A percentile compares a stretch with the other conserved stretches of the same genome.
These are phyloP conservation scores for Hippocampus kuda DNA, from an alignment of 2,797 vertebrate species.

Conservation along the genomic window DNA sequence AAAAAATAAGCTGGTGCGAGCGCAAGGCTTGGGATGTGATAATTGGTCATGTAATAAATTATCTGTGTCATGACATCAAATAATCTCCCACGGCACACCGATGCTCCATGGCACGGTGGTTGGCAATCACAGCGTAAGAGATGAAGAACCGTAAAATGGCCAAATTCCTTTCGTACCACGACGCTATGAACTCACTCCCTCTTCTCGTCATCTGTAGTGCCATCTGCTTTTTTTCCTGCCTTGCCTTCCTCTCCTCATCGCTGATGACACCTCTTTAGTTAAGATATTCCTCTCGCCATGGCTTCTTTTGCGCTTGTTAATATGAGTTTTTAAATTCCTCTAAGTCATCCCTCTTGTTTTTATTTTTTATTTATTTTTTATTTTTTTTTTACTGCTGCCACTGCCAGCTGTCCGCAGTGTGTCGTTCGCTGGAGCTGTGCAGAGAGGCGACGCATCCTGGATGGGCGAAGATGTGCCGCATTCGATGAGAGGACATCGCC, in stretches of 20 bases:
- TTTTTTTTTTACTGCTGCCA: constrained; percentile 10
- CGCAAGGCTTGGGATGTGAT: no score
- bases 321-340: not conserved
- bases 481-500: constrained; percentile 46
- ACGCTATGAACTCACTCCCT: constrained; percentile 18
- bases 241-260: constrained; percentile 39
- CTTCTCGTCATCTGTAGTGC: constrained; percentile 24
- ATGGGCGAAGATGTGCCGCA: constrained; percentile 64
- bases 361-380: not conserved
- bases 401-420: constrained; percentile 66
- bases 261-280: constrained; percentile 32
- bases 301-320: constrained; percentile 18
- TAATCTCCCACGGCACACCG: no score
- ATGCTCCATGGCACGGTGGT: no score
- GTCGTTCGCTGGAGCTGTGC: constrained; percentile 60
- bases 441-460: constrained; percentile 54
- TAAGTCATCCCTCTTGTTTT: constrained; percentile 23
- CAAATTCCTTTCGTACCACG: not conserved
- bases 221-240: constrained; percentile 38
- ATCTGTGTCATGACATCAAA: no score
- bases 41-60: no score
- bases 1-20: no score
- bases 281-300: constrained; percentile 17
- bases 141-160: constrained; percentile 25
- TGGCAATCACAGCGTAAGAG: not conserved